These are phyloP conservation scores for Ivindomyrus marchei DNA, from an alignment of 2,113 vertebrate genomes.

Conservation along the genomic window DNA sequence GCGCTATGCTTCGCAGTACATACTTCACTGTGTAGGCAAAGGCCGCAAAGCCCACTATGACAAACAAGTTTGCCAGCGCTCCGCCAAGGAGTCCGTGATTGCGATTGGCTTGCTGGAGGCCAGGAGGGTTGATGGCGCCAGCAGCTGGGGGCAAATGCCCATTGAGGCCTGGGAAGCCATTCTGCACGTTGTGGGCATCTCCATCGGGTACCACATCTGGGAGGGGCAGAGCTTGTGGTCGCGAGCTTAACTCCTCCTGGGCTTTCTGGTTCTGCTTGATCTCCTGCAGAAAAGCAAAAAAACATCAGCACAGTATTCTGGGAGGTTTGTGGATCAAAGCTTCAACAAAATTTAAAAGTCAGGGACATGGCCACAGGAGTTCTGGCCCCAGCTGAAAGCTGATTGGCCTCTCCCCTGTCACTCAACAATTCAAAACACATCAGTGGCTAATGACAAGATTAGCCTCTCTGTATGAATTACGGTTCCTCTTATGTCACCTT, in stretches of 20 bases:
- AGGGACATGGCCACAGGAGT: neutral
- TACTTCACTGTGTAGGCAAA: conserved; percentile 98
- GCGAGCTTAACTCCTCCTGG: conserved; percentile 76
- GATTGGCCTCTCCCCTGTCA: neutral
- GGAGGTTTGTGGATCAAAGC: neutral
- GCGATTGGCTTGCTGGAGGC: conserved; percentile 84
- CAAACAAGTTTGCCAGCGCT: conserved; percentile 92
- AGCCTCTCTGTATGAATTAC: neutral
- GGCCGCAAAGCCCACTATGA: conserved; percentile 93
- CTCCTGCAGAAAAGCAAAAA: conserved; percentile 58
- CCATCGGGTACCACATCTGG: conserved; percentile 89
- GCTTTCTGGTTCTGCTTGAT: conserved; percentile 89
- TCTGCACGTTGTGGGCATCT: conserved; percentile 66
- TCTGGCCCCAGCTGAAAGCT: neutral
- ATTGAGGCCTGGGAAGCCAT: conserved; percentile 62
- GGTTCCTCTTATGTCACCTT: neutral
- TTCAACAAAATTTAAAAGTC: neutral
- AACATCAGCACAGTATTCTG: neutral
- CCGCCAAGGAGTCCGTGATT: conserved; percentile 95
- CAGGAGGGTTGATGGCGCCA: conserved; percentile 58
- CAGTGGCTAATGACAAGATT: neutral
- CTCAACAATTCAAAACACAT: neutral
- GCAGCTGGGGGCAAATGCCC: conserved; percentile 55
- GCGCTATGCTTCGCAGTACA: conserved; percentile 94
- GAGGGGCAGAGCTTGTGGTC: conserved; percentile 79